Percentiles rank a stretch among this genome's conserved stretches.
These are phyloP conservation scores for Acarapis woodi DNA, from an alignment of 1,140 invertebrate species.

Conservation along the genomic window DNA sequence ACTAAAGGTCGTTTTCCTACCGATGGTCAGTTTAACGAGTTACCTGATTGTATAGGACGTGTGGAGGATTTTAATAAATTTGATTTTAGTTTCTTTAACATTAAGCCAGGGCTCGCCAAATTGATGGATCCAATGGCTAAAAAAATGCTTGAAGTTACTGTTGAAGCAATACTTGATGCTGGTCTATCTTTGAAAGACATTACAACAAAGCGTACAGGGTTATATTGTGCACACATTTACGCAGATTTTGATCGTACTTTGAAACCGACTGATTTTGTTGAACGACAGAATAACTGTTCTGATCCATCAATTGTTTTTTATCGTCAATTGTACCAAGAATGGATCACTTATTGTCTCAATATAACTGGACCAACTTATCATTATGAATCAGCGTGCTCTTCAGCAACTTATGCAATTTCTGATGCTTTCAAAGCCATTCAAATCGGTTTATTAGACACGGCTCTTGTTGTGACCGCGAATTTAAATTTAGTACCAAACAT, in stretches of 20 bases:
- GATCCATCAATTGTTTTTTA: too few relatives aligned
- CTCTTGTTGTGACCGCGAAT: conserved; percentile 23
- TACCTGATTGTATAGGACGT: conserved; percentile 51
- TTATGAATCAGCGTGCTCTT: conserved; percentile 73
- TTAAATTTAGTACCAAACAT: conserved; percentile 21
- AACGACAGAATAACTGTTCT: too few relatives aligned
- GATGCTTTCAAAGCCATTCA: conserved; percentile 3
- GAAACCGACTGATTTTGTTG: too few relatives aligned
- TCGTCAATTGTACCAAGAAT: too few relatives aligned
- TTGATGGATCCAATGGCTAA: conserved; percentile 4
- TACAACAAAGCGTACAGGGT: too few relatives aligned
- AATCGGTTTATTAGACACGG: conserved; percentile 10
- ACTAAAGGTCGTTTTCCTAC: conserved; percentile 11
- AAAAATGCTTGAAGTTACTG: background rate
- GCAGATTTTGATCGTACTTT: too few relatives aligned
- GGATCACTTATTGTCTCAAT: too few relatives aligned
- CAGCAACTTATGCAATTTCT: background rate
- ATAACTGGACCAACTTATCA: conserved; percentile 59
- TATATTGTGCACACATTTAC: too few relatives aligned
- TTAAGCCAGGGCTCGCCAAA: conserved; percentile 16
- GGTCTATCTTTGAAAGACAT: background rate
- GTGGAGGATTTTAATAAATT: conserved; percentile 58
- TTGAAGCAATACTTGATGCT: conserved; percentile 1
- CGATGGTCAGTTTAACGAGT: conserved; percentile 40
- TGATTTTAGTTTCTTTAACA: conserved; percentile 73